These are phyloP conservation scores for Lampris incognitus DNA, from an alignment of 2,113 vertebrate species.

Conservation along the genomic window DNA sequence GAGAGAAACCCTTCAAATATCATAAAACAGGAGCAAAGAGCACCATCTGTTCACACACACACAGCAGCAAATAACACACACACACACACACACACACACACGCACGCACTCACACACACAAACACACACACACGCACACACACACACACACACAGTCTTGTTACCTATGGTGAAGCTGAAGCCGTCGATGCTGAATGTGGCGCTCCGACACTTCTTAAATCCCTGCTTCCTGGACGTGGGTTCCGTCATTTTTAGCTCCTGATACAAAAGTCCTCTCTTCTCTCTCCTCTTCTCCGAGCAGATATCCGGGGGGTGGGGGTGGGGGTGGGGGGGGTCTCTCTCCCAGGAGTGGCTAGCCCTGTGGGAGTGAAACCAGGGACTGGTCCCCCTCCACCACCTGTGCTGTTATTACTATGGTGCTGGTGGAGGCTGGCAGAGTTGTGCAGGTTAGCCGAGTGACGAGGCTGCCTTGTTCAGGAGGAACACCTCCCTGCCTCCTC, in stretches of 20 bases:
- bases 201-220: slow-evolving; percentile 93
- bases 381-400: slow-evolving; percentile 22
- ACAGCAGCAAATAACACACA: background rate
- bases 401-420: slow-evolving; percentile 31
- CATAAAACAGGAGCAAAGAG: slow-evolving; percentile 28
- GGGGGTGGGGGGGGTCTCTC: too few relatives aligned
- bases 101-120: background rate
- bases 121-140: background rate
- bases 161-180: slow-evolving; percentile 98
- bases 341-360: slow-evolving; percentile 9
- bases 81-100: too few relatives aligned
- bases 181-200: slow-evolving; percentile 94
- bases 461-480: slow-evolving; percentile 21
- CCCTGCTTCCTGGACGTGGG: slow-evolving; percentile 86
- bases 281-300: background rate
- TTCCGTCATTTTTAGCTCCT: slow-evolving; percentile 85
- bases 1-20: slow-evolving; percentile 13
- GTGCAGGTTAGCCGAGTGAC: background rate
- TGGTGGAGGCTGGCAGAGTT: slow-evolving; percentile 2
- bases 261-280: background rate
- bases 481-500: slow-evolving; percentile 2
- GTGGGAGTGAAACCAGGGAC: background rate
- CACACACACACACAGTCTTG: slow-evolving; percentile 45
- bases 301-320: background rate
- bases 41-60: slow-evolving; percentile 27